These are phyloP conservation scores for Parazoanthus atlanticus DNA, from an alignment of 92 coral and sea anemone species.

Conservation along the genomic window DNA sequence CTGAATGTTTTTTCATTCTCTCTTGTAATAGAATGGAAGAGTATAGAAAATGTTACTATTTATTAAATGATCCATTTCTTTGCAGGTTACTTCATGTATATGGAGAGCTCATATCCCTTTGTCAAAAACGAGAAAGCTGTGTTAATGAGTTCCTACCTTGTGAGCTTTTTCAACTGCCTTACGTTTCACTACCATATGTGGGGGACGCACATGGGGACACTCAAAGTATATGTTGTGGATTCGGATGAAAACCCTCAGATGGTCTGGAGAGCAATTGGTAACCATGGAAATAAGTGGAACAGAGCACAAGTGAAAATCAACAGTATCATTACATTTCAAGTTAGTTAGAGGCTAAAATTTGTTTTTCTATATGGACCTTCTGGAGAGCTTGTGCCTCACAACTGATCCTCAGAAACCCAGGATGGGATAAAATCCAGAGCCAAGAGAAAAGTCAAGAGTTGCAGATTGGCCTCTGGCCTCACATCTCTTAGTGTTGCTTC, in stretches of 20 bases:
- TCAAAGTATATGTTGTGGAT: constrained; percentile 12
- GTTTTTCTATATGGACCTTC: not conserved
- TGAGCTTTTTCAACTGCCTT: constrained; percentile 27
- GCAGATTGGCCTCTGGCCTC: too few species aligned
- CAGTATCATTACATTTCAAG: constrained; percentile 22
- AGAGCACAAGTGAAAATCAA: constrained; percentile 23
- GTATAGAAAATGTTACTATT: not conserved
- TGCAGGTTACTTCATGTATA: constrained; percentile 19
- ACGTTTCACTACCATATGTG: constrained; percentile 38
- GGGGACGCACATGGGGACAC: constrained; percentile 31
- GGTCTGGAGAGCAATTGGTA: constrained; percentile 39
- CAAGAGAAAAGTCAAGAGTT: too few species aligned
- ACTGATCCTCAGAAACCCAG: too few species aligned
- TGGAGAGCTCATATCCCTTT: constrained; percentile 29
- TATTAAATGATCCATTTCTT: not conserved
- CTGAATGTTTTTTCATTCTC: not conserved
- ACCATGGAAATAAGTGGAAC: constrained; percentile 38
- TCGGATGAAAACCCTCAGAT: not conserved
- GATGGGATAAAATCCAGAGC: too few species aligned
- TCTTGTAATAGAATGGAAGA: not conserved
- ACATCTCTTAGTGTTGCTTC: too few species aligned
- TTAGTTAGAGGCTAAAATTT: not conserved
- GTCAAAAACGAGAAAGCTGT: not conserved
- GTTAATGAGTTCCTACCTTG: not conserved
- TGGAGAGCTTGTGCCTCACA: too few species aligned